Conservation (phyloP, 92 coral and sea anemone species). For the Scolanthus callimorphus region DNA sequence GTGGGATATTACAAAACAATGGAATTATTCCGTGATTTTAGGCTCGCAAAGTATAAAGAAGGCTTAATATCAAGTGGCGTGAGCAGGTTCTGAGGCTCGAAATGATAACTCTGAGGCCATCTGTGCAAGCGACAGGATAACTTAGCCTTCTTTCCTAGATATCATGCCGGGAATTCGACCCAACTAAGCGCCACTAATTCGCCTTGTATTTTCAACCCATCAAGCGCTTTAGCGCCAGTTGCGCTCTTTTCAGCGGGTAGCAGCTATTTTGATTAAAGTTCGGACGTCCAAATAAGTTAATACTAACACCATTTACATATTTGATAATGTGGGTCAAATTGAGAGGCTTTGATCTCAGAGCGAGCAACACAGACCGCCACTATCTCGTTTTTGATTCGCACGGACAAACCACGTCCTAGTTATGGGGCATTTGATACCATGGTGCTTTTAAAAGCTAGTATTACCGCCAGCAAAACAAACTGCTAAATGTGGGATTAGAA, state of each 20-base stretch:
- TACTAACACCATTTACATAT: conserved; percentile 6
- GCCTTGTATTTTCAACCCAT: no score
- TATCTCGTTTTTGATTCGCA: no score
- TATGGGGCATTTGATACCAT: conserved; percentile 1
- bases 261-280: not conserved
- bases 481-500: conserved; percentile 28
- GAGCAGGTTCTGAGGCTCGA: not conserved
- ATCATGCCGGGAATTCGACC: not conserved
- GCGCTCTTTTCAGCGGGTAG: no score
- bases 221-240: no score
- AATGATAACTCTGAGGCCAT: not conserved
- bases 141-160: not conserved
- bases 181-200: not conserved
- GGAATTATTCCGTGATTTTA: no score
- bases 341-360: not conserved
- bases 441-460: conserved; percentile 1
- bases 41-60: no score
- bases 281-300: conserved; percentile 7
- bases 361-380: not conserved
- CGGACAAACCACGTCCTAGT: no score
- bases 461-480: conserved; percentile 9
- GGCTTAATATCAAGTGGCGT: not conserved
- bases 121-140: not conserved
- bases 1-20: no score
- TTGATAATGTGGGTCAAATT: not conserved